Percentiles rank a stretch among this genome's conserved stretches.
Evolutionary conservation across 1,140 invertebrate genomes (phyloP).

Genomic region (Drosophila gunungcola): DNA sequence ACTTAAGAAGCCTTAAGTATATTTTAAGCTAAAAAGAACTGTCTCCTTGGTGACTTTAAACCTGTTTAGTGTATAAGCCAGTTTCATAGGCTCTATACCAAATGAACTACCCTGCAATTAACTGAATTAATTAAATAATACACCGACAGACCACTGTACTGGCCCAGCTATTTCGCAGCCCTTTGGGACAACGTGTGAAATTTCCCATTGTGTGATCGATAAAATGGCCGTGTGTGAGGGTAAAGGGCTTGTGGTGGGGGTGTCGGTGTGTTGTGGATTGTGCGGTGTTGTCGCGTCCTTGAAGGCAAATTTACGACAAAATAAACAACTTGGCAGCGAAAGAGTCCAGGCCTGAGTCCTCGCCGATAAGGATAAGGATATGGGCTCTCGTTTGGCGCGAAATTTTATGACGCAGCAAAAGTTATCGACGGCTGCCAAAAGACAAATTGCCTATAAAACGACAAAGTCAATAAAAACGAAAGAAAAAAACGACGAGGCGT

Average conservation of each 20-base stretch:
- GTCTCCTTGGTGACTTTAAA: too few relatives aligned
- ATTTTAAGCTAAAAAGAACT: too few relatives aligned
- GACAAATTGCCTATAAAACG: conserved; percentile 71
- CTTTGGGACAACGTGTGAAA: conserved; percentile 68
- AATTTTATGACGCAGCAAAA: conserved; percentile 65
- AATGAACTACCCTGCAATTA: neutral
- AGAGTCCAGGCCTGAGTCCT: conserved; percentile 13
- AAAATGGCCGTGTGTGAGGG: conserved; percentile 51
- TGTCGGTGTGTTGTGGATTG: conserved; percentile 19
- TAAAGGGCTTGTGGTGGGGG: conserved; percentile 17
- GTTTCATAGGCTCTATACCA: neutral
- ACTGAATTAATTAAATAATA: neutral
- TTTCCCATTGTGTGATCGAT: conserved; percentile 81
- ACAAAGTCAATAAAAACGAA: conserved; percentile 47
- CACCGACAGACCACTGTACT: neutral
- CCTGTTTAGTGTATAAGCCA: neutral
- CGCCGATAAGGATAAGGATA: conserved; percentile 68
- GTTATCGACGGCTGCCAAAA: conserved; percentile 58
- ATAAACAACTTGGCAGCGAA: conserved; percentile 72
- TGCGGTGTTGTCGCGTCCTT: conserved; percentile 50
- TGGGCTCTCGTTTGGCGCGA: conserved; percentile 28
- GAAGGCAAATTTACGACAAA: conserved; percentile 78
- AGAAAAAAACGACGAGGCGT: neutral
- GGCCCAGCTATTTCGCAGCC: neutral
- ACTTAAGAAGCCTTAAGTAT: too few relatives aligned